A percentile compares a stretch with the other conserved stretches of the same genome.
Conservation (phyloP, 1,140 invertebrate species). For the Psix sp. region DNA sequence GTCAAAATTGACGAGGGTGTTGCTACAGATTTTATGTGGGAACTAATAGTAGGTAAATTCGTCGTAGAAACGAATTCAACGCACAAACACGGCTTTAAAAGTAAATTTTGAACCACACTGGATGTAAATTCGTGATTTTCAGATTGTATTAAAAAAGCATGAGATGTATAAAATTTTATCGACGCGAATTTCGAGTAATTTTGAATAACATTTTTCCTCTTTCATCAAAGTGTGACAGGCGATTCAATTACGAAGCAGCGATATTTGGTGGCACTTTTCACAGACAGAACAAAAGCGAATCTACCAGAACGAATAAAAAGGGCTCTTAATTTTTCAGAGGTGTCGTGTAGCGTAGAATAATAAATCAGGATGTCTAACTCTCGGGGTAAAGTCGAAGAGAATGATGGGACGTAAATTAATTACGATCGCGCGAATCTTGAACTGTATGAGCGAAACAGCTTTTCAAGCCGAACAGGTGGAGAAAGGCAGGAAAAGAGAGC, state of each 20-base stretch:
- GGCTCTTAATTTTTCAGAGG: slow-evolving; percentile 22
- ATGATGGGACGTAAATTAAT: slow-evolving; percentile 28
- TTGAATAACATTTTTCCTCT: no score
- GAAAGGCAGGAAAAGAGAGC: background rate
- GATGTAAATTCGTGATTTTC: no score
- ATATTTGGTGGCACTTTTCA: background rate
- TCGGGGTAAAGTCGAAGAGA: slow-evolving; percentile 15
- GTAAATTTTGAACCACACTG: no score
- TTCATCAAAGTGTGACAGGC: no score
- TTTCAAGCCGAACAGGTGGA: background rate
- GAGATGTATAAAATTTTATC: no score
- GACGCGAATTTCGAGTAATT: no score
- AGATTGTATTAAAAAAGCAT: no score
- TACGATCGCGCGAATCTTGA: slow-evolving; percentile 18
- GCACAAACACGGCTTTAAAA: no score
- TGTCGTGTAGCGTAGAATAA: slow-evolving; percentile 4
- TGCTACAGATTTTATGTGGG: no score
- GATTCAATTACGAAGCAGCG: background rate
- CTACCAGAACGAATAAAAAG: background rate
- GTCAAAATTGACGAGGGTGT: no score
- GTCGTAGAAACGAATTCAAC: no score
- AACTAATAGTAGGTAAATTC: no score
- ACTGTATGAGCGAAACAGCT: slow-evolving; percentile 27
- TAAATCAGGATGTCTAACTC: slow-evolving; percentile 36
- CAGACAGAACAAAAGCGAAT: background rate